Evolutionary conservation across 2,797 vertebrate species (phyloP).

Genomic region (Onychomys leucogaster): DNA sequence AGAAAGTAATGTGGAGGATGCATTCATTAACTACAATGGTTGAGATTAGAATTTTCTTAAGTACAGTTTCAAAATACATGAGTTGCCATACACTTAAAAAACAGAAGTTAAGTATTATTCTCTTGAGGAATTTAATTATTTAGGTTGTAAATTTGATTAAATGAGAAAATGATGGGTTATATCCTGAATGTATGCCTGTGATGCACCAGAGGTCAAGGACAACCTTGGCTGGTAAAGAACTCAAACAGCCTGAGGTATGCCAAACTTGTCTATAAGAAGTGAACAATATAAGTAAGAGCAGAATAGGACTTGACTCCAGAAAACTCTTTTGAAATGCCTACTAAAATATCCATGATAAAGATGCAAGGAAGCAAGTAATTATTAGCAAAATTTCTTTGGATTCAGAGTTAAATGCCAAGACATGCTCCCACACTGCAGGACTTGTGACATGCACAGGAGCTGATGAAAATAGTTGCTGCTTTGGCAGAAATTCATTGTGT

Average conservation of each 20-base stretch:
- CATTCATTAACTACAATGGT: not conserved
- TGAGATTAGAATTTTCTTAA: conserved; percentile 49
- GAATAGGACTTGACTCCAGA: not conserved
- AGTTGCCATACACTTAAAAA: conserved; percentile 2
- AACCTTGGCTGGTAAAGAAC: too few species aligned
- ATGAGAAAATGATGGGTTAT: not conserved
- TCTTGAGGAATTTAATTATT: conserved; percentile 52
- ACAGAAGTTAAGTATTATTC: conserved; percentile 22
- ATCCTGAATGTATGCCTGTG: not conserved
- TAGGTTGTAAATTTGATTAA: not conserved
- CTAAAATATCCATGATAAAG: not conserved
- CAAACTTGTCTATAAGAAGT: not conserved
- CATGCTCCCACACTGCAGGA: not conserved
- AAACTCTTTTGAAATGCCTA: not conserved
- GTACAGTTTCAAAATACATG: conserved; percentile 43
- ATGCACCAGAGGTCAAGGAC: too few species aligned
- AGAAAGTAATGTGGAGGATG: conserved; percentile 25
- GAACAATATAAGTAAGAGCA: not conserved
- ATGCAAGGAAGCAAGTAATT: not conserved
- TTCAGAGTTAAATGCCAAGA: conserved; percentile 6
- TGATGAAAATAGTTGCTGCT: not conserved
- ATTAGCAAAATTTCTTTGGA: not conserved
- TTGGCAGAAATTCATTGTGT: not conserved
- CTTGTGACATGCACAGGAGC: not conserved
- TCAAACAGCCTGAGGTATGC: not conserved